These are phyloP conservation scores for Nannoperca australis DNA, from an alignment of 2,797 vertebrate genomes.

Conservation along the genomic window DNA sequence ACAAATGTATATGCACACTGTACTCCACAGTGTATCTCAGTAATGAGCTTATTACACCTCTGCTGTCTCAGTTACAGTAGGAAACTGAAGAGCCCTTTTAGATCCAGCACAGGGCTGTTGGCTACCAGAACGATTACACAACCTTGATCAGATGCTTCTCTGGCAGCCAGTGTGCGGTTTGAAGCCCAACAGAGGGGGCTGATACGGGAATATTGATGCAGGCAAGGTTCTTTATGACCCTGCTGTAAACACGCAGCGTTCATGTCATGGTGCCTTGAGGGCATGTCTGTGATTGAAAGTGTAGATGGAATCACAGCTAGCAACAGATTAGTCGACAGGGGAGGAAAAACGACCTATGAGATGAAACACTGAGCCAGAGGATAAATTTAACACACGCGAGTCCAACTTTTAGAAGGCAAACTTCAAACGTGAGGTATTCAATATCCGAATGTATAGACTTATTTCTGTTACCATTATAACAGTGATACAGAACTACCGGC, in stretches of 20 bases:
- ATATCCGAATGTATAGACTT: not conserved
- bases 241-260: constrained; percentile 70
- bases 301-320: constrained; percentile 73
- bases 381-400: constrained; percentile 40
- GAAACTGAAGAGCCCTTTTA: constrained; percentile 69
- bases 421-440: constrained; percentile 6
- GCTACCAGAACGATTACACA: constrained; percentile 62
- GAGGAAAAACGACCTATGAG: constrained; percentile 61
- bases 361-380: constrained; percentile 54
- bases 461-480: not conserved
- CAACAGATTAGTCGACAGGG: constrained; percentile 66
- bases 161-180: constrained; percentile 62
- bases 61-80: constrained; percentile 53
- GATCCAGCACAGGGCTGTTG: constrained; percentile 49
- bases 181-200: constrained; percentile 62
- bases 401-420: constrained; percentile 17
- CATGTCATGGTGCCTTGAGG: constrained; percentile 70
- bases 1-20: constrained; percentile 21
- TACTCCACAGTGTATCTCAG: constrained; percentile 29
- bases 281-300: constrained; percentile 74
- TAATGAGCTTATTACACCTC: constrained; percentile 58
- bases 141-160: constrained; percentile 56
- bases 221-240: constrained; percentile 71
- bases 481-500: constrained; percentile 8
- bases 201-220: constrained; percentile 79